Base-by-base conservation (phyloP, 1,140 invertebrate genomes). In the Panagrolaimus sp. region DNA sequence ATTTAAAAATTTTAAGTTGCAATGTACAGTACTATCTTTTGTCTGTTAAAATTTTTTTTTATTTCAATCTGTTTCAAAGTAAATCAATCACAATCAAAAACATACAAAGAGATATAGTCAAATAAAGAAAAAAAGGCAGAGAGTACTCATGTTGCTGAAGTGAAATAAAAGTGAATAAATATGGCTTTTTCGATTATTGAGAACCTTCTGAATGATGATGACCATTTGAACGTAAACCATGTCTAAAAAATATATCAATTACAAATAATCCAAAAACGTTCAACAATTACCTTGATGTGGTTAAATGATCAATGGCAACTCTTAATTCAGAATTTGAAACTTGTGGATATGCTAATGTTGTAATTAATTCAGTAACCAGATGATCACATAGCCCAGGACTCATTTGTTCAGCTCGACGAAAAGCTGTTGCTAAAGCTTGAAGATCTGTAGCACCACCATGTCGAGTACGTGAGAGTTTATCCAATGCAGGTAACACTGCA, bases 371-470 rank as follows among this genome's bases (percentile, higher is more conserved):
- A 9, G 75, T 75, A 14, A 82, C 47, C 9, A 82, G 46, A 43
- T 80, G 68, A 67, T 82, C 79, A 65, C 81, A 83, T 16, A 82
- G 57, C 5, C 80, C 80, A 1, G 80, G 80, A 61, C 74, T 73
- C 7, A 68, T 66, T 38, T 44, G 20, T 70, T 82, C 80, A 0
- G 80, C 80, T 27, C 70, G 72, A 47, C 69, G 43, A 14, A 82
- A 65, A 8, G 78, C 78, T 13, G 57, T 63, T 25, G 77, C 79
- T 14, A 81, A 45, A 11, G 48, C 51, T 16, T 82, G 68, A 23
- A 82, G 65, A 57, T 76, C 73, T 5, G 79, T 73, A 9, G 63
- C 43, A 7, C 71, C 74, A 2, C 68, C 71, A 64, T 81, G 79
- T 20, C 81, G 69, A 5, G 79, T 81, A 27, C 75, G 69, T 1